A percentile compares a stretch with the other conserved stretches of the same genome.
Conservation (phyloP, 2,888 invertebrate genomes). For the Gerris lacustris region DNA sequence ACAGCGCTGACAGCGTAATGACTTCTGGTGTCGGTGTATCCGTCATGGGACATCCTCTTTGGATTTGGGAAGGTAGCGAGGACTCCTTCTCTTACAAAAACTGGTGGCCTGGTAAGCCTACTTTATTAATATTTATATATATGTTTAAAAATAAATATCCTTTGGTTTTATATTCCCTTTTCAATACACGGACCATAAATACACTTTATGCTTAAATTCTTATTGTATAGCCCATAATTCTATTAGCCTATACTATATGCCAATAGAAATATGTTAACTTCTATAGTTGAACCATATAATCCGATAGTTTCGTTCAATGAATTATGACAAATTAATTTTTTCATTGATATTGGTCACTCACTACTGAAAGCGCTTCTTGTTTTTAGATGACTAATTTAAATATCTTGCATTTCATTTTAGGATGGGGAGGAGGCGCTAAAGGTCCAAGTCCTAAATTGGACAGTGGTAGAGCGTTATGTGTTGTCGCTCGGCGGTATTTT, state of each 20-base stretch:
- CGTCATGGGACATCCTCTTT: constrained; percentile 36
- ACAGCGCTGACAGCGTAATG: constrained; percentile 37
- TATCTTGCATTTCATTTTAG: constrained; percentile 22
- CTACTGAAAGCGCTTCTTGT: too few relatives aligned
- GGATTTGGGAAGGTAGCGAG: constrained; percentile 40
- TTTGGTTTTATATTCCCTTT: too few relatives aligned
- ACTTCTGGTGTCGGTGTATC: constrained; percentile 41
- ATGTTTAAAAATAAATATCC: not conserved
- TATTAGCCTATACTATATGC: too few relatives aligned
- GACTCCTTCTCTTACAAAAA: constrained; percentile 37
- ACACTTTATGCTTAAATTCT: not conserved
- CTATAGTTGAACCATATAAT: too few relatives aligned
- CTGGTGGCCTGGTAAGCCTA: constrained; percentile 42
- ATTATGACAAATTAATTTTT: too few relatives aligned
- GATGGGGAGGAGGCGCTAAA: constrained; percentile 28
- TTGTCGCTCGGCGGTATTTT: constrained; percentile 37
- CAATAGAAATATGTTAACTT: too few relatives aligned
- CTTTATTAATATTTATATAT: not conserved
- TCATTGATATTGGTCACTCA: too few relatives aligned
- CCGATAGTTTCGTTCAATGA: too few relatives aligned
- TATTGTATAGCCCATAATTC: too few relatives aligned
- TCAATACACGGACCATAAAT: not conserved
- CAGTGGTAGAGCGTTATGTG: constrained; percentile 35
- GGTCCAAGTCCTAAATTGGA: constrained; percentile 25
- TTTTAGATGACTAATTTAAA: not conserved